Evolutionary conservation across 2,888 invertebrate genomes (phyloP).

Genomic region (Andrena hattorfiana): DNA sequence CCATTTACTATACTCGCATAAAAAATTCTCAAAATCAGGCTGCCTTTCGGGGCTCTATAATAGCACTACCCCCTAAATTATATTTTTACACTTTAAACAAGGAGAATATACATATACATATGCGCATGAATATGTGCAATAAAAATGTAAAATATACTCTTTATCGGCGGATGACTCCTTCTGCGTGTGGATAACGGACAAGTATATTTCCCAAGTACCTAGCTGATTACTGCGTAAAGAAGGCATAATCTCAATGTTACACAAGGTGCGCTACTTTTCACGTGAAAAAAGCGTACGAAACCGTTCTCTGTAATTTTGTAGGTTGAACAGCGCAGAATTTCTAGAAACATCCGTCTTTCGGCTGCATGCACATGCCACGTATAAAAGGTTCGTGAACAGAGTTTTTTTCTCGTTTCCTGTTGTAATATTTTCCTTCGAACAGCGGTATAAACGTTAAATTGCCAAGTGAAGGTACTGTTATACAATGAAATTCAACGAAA

Average conservation of each 20-base stretch:
- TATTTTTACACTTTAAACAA: no score
- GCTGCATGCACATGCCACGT: background rate
- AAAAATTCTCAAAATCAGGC: no score
- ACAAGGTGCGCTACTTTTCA: conserved; percentile 40
- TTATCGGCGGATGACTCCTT: conserved; percentile 11
- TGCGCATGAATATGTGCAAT: background rate
- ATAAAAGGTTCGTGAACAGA: background rate
- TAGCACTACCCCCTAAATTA: no score
- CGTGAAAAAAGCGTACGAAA: conserved; percentile 42
- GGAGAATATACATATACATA: no score
- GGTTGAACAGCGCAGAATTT: conserved; percentile 4
- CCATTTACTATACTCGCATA: no score
- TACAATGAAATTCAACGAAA: no score
- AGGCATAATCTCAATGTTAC: conserved; percentile 29
- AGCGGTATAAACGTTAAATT: background rate
- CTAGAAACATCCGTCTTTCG: background rate
- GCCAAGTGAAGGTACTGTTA: no score
- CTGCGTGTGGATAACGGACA: conserved; percentile 31
- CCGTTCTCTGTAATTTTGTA: conserved; percentile 28
- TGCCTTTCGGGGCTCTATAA: no score
- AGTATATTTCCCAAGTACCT: conserved; percentile 20
- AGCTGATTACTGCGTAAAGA: conserved; percentile 32
- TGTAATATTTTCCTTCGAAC: background rate
- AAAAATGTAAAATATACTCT: conserved; percentile 18
- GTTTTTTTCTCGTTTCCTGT: background rate